phyloP scores from a whole-genome alignment of 1,140 invertebrate genomes.

The Archivesica marissinica region DNA sequence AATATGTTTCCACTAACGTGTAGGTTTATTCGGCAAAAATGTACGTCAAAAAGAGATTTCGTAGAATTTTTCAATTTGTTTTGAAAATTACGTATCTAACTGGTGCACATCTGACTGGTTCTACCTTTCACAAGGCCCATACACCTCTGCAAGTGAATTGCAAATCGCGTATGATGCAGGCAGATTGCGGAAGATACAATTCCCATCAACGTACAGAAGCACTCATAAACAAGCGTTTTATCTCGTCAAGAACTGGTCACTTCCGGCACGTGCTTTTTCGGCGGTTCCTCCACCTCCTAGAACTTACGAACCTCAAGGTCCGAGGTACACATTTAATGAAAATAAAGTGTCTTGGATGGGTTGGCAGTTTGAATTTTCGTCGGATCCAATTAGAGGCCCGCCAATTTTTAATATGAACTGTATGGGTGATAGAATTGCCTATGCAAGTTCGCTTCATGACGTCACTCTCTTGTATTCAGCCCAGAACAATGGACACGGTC shows the following conservation, averaged over 20 bases:
- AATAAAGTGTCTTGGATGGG: conserved; percentile 69
- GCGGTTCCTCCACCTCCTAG: conserved; percentile 60
- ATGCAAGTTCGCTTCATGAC: conserved; percentile 78
- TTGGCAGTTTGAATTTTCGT: conserved; percentile 71
- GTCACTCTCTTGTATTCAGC: conserved; percentile 74
- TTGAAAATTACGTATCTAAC: neutral
- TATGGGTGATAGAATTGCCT: conserved; percentile 71
- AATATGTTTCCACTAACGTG: too few relatives aligned
- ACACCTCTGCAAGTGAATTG: neutral
- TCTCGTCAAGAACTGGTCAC: conserved; percentile 4
- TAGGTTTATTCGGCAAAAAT: too few relatives aligned
- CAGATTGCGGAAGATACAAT: neutral
- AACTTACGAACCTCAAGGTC: conserved; percentile 70
- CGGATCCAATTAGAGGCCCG: conserved; percentile 66
- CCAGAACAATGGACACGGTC: conserved; percentile 63
- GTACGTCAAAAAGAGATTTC: too few relatives aligned
- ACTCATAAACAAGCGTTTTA: neutral
- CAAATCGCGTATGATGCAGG: neutral
- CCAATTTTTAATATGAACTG: conserved; percentile 73
- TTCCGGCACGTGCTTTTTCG: neutral
- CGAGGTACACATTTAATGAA: conserved; percentile 67
- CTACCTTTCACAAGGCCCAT: conserved; percentile 40
- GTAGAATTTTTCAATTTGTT: too few relatives aligned
- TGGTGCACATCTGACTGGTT: conserved; percentile 28
- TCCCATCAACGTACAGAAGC: neutral